These are phyloP conservation scores for Lochmaea capreae DNA, from an alignment of 2,888 invertebrate species.

Conservation along the genomic window DNA sequence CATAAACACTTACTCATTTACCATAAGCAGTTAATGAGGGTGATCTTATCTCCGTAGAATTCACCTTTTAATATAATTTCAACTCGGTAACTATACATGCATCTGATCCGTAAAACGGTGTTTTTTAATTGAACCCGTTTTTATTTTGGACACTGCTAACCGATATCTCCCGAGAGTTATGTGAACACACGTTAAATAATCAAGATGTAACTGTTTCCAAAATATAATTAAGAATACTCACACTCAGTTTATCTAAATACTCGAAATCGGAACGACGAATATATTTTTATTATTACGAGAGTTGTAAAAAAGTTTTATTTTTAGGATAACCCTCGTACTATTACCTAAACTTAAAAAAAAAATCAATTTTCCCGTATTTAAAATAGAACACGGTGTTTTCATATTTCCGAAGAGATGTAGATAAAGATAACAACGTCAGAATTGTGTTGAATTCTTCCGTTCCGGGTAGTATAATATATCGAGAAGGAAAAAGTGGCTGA, in stretches of 20 bases:
- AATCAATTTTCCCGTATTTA: background rate
- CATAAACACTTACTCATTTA: background rate
- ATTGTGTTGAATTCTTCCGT: constrained; percentile 14
- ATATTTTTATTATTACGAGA: too few species aligned
- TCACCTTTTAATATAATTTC: background rate
- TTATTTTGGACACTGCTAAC: background rate
- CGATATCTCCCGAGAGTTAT: constrained; percentile 2
- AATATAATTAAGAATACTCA: background rate
- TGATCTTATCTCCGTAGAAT: constrained; percentile 1
- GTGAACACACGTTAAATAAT: background rate
- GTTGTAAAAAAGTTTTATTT: too few species aligned
- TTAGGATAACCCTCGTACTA: background rate
- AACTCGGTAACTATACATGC: background rate
- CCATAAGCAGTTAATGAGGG: background rate
- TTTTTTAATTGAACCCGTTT: background rate
- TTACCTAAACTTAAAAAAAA: background rate
- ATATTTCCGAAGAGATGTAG: background rate
- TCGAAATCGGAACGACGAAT: too few species aligned
- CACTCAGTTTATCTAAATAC: background rate
- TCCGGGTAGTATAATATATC: constrained; percentile 15
- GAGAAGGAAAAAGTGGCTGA: constrained; percentile 23
- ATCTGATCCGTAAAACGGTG: constrained; percentile 1
- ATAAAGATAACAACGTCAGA: constrained; percentile 2
- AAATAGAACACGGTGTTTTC: background rate
- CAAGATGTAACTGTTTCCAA: background rate